Conservation (phyloP, 2,113 vertebrate genomes). For the Sylvilagus bachmani region DNA sequence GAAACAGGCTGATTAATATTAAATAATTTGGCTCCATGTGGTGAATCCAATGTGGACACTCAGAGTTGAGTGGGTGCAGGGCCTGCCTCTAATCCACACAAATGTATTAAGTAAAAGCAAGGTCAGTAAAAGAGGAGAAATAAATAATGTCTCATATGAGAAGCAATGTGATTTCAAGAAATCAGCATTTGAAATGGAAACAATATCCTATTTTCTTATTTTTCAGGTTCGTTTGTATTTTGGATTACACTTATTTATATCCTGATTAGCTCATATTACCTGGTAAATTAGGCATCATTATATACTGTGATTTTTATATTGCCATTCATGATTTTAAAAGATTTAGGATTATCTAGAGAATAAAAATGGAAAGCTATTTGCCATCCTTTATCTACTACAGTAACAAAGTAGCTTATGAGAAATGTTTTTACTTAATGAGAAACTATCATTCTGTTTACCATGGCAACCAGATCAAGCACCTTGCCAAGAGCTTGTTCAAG, state of each 20-base stretch:
- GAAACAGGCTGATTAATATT: neutral
- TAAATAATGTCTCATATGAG: neutral
- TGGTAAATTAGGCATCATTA: neutral
- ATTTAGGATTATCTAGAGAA: neutral
- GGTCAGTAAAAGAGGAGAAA: neutral
- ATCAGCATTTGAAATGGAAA: neutral
- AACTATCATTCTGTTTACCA: slow-evolving; percentile 17
- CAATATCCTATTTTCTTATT: neutral
- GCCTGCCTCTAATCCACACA: accelerated
- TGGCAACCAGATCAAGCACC: slow-evolving; percentile 36
- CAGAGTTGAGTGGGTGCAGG: accelerated
- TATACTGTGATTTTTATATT: slow-evolving; percentile 25
- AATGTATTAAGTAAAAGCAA: neutral
- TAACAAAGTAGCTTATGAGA: slow-evolving; percentile 63
- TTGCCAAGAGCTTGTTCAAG: slow-evolving; percentile 63
- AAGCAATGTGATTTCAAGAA: neutral
- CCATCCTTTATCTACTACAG: slow-evolving; percentile 13
- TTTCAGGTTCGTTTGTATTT: neutral
- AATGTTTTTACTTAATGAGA: slow-evolving; percentile 65
- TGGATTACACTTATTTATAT: neutral
- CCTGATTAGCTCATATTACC: neutral
- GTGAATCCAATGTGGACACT: neutral
- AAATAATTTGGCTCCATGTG: neutral
- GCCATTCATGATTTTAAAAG: slow-evolving; percentile 46
- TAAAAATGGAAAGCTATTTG: slow-evolving; percentile 48